These are phyloP conservation scores for Aramus guarauna DNA, from an alignment of 2,113 vertebrate genomes.

Conservation along the genomic window DNA sequence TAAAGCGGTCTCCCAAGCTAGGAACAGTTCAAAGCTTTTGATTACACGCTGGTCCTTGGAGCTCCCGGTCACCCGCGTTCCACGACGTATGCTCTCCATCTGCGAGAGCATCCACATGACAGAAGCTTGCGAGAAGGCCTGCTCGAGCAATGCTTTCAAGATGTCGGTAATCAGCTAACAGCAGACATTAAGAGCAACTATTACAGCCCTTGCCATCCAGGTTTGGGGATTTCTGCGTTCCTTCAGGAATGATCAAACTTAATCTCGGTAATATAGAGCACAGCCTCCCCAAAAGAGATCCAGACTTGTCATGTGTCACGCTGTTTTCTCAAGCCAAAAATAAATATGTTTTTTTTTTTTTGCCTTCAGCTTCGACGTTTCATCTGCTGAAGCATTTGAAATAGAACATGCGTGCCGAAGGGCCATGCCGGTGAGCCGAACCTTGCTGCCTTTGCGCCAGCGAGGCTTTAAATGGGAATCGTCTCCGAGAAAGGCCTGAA, in stretches of 20 bases:
- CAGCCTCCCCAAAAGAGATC: background rate
- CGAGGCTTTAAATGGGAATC: background rate
- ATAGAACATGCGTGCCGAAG: accelerated
- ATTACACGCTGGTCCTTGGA: conserved; percentile 74
- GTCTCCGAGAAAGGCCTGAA: background rate
- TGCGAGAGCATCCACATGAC: conserved; percentile 65
- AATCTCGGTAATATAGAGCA: conserved; percentile 24
- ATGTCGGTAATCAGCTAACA: conserved; percentile 79
- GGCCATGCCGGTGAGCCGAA: accelerated
- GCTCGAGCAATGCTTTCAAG: conserved; percentile 77
- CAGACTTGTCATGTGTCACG: conserved; percentile 16
- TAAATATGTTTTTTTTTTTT: background rate
- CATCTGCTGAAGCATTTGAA: background rate
- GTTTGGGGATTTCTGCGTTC: conserved; percentile 10
- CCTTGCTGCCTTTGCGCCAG: background rate
- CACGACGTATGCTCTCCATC: background rate
- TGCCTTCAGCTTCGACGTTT: background rate
- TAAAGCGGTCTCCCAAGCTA: conserved; percentile 72
- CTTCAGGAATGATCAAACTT: conserved; percentile 41
- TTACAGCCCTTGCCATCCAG: background rate
- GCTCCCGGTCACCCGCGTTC: conserved; percentile 61
- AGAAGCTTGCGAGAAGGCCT: conserved; percentile 58
- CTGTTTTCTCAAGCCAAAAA: conserved; percentile 28
- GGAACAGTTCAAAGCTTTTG: conserved; percentile 68
- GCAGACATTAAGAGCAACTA: conserved; percentile 60